Conservation (phyloP, 2,888 invertebrate species). For the Thecophora atra region DNA sequence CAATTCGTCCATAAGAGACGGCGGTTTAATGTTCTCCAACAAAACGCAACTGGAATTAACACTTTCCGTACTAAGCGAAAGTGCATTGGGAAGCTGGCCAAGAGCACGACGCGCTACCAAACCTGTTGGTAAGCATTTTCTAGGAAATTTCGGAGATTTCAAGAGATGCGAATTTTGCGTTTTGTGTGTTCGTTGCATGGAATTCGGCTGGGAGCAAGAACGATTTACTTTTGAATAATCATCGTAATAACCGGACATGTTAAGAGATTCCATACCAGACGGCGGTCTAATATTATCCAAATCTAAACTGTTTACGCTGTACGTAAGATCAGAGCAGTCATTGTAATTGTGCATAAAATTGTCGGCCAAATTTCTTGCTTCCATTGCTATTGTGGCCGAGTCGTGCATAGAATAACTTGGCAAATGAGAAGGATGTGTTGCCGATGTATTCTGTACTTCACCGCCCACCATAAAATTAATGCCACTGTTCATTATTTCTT, state of each 20-base stretch:
- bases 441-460: conserved; percentile 56
- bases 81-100: conserved; percentile 61
- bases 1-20: conserved; percentile 80
- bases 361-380: conserved; percentile 76
- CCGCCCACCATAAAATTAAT: conserved; percentile 61
- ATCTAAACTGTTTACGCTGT: conserved; percentile 74
- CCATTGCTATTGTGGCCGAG: conserved; percentile 77
- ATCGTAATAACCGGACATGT: conserved; percentile 69
- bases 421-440: conserved; percentile 58
- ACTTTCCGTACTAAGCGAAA: conserved; percentile 74
- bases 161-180: conserved; percentile 56
- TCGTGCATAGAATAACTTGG: conserved; percentile 72
- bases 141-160: conserved; percentile 67
- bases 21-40: conserved; percentile 83
- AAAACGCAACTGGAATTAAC: conserved; percentile 72
- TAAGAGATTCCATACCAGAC: conserved; percentile 78
- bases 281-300: conserved; percentile 81
- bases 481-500: conserved; percentile 42
- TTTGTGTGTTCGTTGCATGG: conserved; percentile 44
- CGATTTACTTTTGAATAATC: conserved; percentile 41
- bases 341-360: conserved; percentile 64
- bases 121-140: conserved; percentile 77
- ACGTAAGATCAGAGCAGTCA: conserved; percentile 66
- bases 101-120: conserved; percentile 78
- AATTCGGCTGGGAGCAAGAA: conserved; percentile 50